Evolutionary conservation across 2,113 vertebrate genomes (phyloP).

Genomic region (Fulica atra): DNA sequence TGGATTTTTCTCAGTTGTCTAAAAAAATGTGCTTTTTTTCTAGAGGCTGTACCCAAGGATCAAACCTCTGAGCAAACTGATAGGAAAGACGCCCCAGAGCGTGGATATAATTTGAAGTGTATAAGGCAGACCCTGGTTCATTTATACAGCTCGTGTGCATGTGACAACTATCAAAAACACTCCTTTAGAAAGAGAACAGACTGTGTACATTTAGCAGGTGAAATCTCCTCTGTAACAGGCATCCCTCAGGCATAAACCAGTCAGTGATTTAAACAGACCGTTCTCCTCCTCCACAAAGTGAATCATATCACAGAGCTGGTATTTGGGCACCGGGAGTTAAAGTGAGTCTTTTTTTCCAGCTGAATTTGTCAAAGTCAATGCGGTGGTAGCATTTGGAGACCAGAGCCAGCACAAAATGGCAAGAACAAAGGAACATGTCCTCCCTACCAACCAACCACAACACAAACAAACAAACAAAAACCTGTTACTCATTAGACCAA

Average conservation of each 20-base stretch:
- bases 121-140: neutral
- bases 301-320: constrained; percentile 25
- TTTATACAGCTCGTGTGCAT: neutral
- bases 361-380: constrained; percentile 1
- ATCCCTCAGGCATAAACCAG: neutral
- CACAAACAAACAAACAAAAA: constrained; percentile 60
- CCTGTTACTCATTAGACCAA: constrained; percentile 30
- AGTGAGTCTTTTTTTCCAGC: constrained; percentile 21
- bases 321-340: neutral
- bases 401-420: neutral
- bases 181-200: neutral
- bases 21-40: neutral
- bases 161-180: neutral
- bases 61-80: neutral
- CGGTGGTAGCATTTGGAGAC: neutral
- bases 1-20: neutral
- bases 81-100: neutral
- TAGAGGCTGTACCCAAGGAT: neutral
- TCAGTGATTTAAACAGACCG: neutral
- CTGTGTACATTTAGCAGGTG: neutral
- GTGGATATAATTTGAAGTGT: neutral
- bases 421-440: constrained; percentile 38
- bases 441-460: constrained; percentile 53
- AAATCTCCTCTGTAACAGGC: neutral
- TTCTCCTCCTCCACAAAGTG: neutral